These are phyloP conservation scores for Dendropsophus ebraccatus DNA, from an alignment of 2,113 vertebrate species.

Conservation along the genomic window DNA sequence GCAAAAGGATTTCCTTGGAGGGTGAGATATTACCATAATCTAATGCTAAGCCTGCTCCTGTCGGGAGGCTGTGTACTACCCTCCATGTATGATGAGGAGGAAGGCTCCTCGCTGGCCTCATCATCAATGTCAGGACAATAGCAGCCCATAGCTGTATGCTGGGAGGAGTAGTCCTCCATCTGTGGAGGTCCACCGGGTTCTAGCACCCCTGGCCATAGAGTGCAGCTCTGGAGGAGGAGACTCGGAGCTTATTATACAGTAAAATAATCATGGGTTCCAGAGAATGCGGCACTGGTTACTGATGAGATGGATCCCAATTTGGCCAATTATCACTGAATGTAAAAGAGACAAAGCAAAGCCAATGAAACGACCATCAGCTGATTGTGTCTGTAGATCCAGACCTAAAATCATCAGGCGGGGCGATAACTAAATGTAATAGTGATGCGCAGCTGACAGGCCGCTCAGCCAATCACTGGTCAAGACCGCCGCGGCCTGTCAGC, in stretches of 20 bases:
- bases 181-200: neutral
- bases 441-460: too few relatives aligned
- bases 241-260: neutral
- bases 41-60: neutral
- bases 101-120: neutral
- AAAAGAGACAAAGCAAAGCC: too few relatives aligned
- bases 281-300: neutral
- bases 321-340: too few relatives aligned
- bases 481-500: too few relatives aligned
- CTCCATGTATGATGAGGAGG: slow-evolving; percentile 13
- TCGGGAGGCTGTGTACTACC: neutral
- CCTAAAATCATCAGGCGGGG: too few relatives aligned
- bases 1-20: slow-evolving; percentile 25
- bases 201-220: neutral
- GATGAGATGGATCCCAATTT: neutral
- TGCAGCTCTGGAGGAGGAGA: neutral
- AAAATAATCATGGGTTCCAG: neutral
- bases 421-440: too few relatives aligned
- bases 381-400: too few relatives aligned
- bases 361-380: too few relatives aligned
- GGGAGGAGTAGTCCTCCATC: neutral
- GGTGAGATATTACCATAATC: slow-evolving; percentile 40
- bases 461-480: too few relatives aligned
- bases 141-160: neutral
- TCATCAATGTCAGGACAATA: neutral